Conservation (phyloP, 2,888 invertebrate genomes). For the Bursaphelenchus okinawaensis region DNA sequence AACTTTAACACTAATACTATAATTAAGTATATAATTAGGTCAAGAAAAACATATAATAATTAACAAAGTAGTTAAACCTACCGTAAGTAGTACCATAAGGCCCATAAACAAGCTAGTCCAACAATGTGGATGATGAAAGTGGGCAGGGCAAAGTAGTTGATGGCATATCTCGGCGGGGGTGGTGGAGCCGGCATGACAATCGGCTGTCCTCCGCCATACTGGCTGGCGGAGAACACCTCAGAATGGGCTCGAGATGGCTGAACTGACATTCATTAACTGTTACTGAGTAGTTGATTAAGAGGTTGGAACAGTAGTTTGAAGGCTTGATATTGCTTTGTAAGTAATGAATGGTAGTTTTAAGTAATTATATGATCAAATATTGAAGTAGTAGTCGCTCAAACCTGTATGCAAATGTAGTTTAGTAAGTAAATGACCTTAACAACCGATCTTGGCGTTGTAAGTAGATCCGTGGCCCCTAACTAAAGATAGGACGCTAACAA, state of each 20-base stretch:
- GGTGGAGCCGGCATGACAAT: constrained; percentile 1
- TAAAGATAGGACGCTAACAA: too few relatives aligned
- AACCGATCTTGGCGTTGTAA: too few relatives aligned
- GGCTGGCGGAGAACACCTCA: constrained; percentile 56
- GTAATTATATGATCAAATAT: too few relatives aligned
- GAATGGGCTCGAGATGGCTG: constrained; percentile 55
- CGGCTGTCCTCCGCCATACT: constrained; percentile 47
- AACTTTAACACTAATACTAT: not conserved
- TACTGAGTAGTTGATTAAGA: too few relatives aligned
- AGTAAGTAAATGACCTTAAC: too few relatives aligned
- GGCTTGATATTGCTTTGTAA: too few relatives aligned
- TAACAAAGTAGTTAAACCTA: constrained; percentile 32
- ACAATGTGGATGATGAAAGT: constrained; percentile 60
- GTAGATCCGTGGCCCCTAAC: too few relatives aligned
- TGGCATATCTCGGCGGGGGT: constrained; percentile 25
- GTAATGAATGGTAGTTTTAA: too few relatives aligned
- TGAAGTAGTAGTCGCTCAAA: too few relatives aligned
- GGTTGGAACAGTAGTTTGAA: too few relatives aligned
- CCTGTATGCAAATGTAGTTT: too few relatives aligned
- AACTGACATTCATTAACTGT: constrained; percentile 44
- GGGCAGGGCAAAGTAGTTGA: constrained; percentile 59
- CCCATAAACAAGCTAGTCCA: constrained; percentile 59
- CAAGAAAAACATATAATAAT: not conserved
- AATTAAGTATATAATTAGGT: not conserved
- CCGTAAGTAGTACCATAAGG: constrained; percentile 61